Evolutionary conservation across 2,888 invertebrate species (phyloP).

Genomic region (Carterocephalus palaemon): DNA sequence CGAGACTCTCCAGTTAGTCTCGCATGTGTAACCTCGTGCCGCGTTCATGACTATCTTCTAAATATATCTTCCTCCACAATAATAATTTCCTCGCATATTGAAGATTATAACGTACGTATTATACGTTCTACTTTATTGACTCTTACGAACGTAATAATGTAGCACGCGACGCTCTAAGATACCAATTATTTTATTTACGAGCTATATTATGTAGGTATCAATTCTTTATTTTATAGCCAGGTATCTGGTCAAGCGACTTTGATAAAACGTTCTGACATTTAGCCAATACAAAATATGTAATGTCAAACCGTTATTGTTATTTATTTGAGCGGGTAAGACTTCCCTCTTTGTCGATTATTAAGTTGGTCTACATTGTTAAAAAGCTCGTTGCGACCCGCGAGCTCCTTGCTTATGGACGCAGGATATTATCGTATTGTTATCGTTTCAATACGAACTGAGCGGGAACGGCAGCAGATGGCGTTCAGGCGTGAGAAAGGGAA

Average conservation of each 20-base stretch:
- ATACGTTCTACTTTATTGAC: conserved; percentile 40
- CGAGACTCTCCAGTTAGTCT: conserved; percentile 45
- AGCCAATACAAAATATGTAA: too few species aligned
- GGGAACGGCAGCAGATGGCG: conserved; percentile 10
- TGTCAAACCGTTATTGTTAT: too few species aligned
- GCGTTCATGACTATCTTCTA: conserved; percentile 42
- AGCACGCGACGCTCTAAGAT: conserved; percentile 27
- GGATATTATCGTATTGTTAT: conserved; percentile 5
- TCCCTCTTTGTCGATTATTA: neutral
- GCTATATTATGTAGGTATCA: conserved; percentile 1
- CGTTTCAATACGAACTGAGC: conserved; percentile 11
- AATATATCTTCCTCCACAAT: conserved; percentile 37
- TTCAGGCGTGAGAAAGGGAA: conserved; percentile 11
- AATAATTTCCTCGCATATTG: conserved; percentile 8
- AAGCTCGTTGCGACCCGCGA: conserved; percentile 9
- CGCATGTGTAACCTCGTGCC: conserved; percentile 47
- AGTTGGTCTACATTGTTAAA: conserved; percentile 14
- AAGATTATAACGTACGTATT: conserved; percentile 19
- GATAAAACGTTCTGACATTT: too few species aligned
- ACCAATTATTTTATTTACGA: conserved; percentile 23
- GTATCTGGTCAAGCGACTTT: neutral
- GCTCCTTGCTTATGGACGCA: neutral
- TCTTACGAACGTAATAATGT: conserved; percentile 44
- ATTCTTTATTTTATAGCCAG: conserved; percentile 1
- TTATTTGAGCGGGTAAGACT: neutral